Evolutionary conservation across 2,888 invertebrate species (phyloP), one percentile per base, ranked within the genome.

Genomic region (Lithodes maja): DNA sequence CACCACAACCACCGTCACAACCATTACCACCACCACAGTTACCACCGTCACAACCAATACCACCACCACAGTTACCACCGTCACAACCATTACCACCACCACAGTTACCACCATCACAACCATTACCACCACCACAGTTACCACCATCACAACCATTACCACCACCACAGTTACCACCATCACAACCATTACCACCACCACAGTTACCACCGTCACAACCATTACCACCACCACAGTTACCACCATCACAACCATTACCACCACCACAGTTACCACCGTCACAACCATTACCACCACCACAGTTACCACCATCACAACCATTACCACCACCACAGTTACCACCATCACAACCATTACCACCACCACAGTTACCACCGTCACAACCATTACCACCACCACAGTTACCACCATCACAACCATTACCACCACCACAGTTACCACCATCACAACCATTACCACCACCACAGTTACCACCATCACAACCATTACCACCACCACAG

Each of bases 101-200:
- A n/a, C 74, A n/a, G n/a, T 74, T 61, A 61, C 12, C 74, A n/a
- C 74, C 5, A 74, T 74, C 74, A 74, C 33, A n/a, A 74, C 3
- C 74, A 74, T 74, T 33, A 5, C n/a, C 74, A 12, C 3, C n/a
- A 74, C 3, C n/a, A 74, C 74, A n/a, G 3, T n/a, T 33, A 74
- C n/a, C 1, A n/a, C 33, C 5, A 74, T 74, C 1, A 74, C 33
- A 0, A 61, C 5, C 12, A 61, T 55, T 55, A n/a, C 55, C 9
- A 55, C 9, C 55, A 55, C n/a, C 9, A 55, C 55, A 55, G 3
- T 9, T 55, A 55, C 12, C 61, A 12, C 61, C 0, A 1, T 61
- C 61, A 61, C 61, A 61, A 61, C 5, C 61, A 61, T 5, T 61
- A 61, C 12, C 12, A 61, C 5, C 12, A 61, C 61, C 61, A 7